These are phyloP conservation scores for Camptogramma bilineatum DNA, from an alignment of 2,888 invertebrate species.

Conservation along the genomic window DNA sequence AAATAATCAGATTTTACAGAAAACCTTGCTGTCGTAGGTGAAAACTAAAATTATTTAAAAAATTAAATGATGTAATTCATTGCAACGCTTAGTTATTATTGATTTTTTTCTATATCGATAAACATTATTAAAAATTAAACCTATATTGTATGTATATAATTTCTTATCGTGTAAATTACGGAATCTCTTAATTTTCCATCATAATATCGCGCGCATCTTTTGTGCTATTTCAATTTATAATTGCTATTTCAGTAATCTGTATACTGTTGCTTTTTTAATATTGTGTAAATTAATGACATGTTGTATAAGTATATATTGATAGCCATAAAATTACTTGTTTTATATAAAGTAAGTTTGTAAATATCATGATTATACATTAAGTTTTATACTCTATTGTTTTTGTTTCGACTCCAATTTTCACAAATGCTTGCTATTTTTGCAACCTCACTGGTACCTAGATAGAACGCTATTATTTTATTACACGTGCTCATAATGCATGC, in stretches of 20 bases:
- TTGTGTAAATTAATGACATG: slow-evolving; percentile 83
- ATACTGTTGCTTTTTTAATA: slow-evolving; percentile 82
- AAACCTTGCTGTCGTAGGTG: not conserved
- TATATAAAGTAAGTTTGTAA: slow-evolving; percentile 84
- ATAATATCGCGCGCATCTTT: slow-evolving; percentile 67
- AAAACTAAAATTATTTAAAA: not conserved
- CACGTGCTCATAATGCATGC: slow-evolving; percentile 30
- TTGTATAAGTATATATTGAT: slow-evolving; percentile 83
- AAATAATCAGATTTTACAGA: slow-evolving; percentile 5
- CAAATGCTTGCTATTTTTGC: slow-evolving; percentile 9
- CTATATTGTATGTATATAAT: slow-evolving; percentile 69
- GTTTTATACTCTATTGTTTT: slow-evolving; percentile 83
- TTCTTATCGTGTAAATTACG: slow-evolving; percentile 77
- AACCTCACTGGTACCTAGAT: slow-evolving; percentile 1
- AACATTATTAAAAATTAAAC: slow-evolving; percentile 65
- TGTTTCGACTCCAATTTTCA: slow-evolving; percentile 63
- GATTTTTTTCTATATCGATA: slow-evolving; percentile 63
- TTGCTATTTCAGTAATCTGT: slow-evolving; percentile 76
- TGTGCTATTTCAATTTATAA: slow-evolving; percentile 76
- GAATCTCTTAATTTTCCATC: slow-evolving; percentile 82
- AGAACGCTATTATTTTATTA: not conserved
- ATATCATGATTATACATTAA: slow-evolving; percentile 85
- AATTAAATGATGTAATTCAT: not conserved
- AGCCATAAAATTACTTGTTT: slow-evolving; percentile 85
- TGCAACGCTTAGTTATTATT: not conserved